Base-by-base conservation (phyloP, 2,113 vertebrate species). In the Myotis brandtii region DNA sequence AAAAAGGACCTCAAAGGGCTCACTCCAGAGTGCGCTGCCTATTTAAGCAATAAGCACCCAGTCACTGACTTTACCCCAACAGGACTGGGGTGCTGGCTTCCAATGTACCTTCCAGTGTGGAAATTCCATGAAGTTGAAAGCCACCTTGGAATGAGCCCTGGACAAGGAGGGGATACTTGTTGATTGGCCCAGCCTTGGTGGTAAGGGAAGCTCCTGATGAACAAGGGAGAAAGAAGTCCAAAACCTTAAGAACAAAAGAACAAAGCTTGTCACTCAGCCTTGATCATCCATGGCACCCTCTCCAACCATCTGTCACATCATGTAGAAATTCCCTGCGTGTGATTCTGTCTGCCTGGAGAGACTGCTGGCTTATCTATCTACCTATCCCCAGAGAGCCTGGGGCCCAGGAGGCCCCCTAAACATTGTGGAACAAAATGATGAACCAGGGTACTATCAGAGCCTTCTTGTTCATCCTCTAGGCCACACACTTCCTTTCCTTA, bases 251-350 rank as follows among this genome's bases (percentile, higher is more conserved):
- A 97, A 97, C 96, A 97, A 97, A 97, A 96, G 97, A 91, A 82
- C 0, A 64, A 88, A 89, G 88, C 95, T 84, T 97, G 96, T 97
- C 96, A 96, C 89, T 94, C 1, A 69, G 96, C 96, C 97, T 92
- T 97, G 95, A 97, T 96, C 94, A 89, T 95, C 95, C 91, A 75
- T 77, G 95, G 97, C 97, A 97, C 96, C 95, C 95, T 94, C 95
- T 96, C 91, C 95, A 97, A 91, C 97, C 97, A 97, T 97, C 97
- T 97, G 97, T 96, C 96, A 96, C 91, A 93, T 96, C 97, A 93
- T 91, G 96, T n/a, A 97, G 97, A 96, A 96, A 96, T 73, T 90
- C 96, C 96, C 95, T 89, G 91, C 32, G 93, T 96, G 97, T 77
- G 94, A 91, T 79, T 95, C 96, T 94, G 96, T 93, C 93, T 94